phyloP scores from a whole-genome alignment of 2,797 vertebrate genomes.

The Enteromius mattozi region DNA sequence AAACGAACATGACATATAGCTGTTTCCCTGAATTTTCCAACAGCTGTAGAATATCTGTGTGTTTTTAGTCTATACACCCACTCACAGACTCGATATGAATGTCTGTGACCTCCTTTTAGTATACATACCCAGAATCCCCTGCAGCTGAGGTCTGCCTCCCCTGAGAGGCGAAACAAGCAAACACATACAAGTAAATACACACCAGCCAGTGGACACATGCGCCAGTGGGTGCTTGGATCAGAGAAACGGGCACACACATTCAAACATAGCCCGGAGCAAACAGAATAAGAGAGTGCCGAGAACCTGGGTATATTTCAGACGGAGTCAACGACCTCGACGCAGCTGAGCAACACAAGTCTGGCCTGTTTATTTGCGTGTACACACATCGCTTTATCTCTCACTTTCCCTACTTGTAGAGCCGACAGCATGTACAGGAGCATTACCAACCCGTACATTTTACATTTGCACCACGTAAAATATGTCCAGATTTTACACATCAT shows the following conservation, averaged over 20 bases:
- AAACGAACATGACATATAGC: slow-evolving; percentile 15
- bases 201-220: slow-evolving; percentile 35
- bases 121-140: slow-evolving; percentile 32
- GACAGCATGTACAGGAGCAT: not conserved
- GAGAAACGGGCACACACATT: slow-evolving; percentile 27
- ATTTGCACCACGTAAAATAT: not conserved
- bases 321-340: slow-evolving; percentile 42
- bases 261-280: slow-evolving; percentile 60
- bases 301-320: slow-evolving; percentile 52
- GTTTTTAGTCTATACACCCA: slow-evolving; percentile 35
- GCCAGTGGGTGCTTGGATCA: slow-evolving; percentile 39
- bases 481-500: not conserved
- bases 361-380: slow-evolving; percentile 49
- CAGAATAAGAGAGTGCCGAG: slow-evolving; percentile 27
- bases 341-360: slow-evolving; percentile 37
- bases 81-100: slow-evolving; percentile 1
- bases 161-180: slow-evolving; percentile 65
- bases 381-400: slow-evolving; percentile 9
- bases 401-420: not conserved
- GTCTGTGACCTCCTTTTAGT: slow-evolving; percentile 44
- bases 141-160: slow-evolving; percentile 28
- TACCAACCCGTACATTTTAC: not conserved
- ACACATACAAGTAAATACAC: slow-evolving; percentile 65
- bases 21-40: slow-evolving; percentile 3
- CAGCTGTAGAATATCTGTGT: slow-evolving; percentile 24